Evolutionary conservation across 2,888 invertebrate genomes (phyloP).

Genomic region (Magallana nippona): DNA sequence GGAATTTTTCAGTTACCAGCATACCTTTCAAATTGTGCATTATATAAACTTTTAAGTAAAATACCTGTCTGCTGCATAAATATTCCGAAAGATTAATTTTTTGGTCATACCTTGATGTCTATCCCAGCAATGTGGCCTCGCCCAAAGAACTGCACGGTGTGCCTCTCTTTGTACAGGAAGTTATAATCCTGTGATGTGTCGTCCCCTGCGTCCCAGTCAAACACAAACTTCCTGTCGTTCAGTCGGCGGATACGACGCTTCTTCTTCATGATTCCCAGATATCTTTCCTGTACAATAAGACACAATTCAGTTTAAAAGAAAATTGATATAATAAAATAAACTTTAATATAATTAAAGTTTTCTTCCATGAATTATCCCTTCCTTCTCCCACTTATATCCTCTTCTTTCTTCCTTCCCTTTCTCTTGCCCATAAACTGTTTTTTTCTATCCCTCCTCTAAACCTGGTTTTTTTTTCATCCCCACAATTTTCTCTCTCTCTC

Average conservation of each 20-base stretch:
- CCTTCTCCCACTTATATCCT: neutral
- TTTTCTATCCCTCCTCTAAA: too few species aligned
- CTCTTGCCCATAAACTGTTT: too few species aligned
- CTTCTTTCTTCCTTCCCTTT: too few species aligned
- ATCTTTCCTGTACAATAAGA: slow-evolving; percentile 85
- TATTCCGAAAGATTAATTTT: neutral
- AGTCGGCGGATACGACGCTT: slow-evolving; percentile 94
- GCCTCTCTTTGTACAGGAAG: slow-evolving; percentile 95
- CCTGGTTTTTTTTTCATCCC: too few species aligned
- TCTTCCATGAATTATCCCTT: too few species aligned
- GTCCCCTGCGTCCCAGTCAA: slow-evolving; percentile 99
- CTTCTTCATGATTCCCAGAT: slow-evolving; percentile 92
- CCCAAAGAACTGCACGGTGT: slow-evolving; percentile 94
- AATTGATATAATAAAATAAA: neutral
- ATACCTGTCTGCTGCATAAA: too few species aligned
- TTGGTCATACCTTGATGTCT: slow-evolving; percentile 88
- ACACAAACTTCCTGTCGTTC: slow-evolving; percentile 99
- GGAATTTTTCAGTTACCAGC: too few species aligned
- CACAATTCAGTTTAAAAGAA: neutral
- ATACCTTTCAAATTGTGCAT: too few species aligned
- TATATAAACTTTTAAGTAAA: too few species aligned
- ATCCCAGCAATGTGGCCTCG: slow-evolving; percentile 98
- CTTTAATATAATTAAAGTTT: too few species aligned
- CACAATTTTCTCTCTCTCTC: neutral
- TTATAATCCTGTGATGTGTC: slow-evolving; percentile 99